Percentiles rank a stretch among this genome's conserved stretches.
These are phyloP conservation scores for Leptopilina drosophilae DNA, from an alignment of 2,888 invertebrate genomes.

Conservation along the genomic window DNA sequence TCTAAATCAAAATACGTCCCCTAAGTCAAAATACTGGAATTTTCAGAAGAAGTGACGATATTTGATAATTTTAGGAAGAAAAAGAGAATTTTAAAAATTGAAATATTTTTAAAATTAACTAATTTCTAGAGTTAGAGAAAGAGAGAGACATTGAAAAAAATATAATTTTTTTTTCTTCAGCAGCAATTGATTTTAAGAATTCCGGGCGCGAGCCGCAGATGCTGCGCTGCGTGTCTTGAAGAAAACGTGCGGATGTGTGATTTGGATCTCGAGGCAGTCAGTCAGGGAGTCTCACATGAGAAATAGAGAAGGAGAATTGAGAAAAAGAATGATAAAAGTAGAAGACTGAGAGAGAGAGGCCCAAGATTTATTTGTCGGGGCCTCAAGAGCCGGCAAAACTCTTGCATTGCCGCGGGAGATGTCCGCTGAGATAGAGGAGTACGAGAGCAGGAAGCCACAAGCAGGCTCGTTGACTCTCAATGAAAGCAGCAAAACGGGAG, in stretches of 20 bases:
- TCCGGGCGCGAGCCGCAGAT: conserved; percentile 57
- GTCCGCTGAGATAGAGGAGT: conserved; percentile 70
- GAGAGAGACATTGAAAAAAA: neutral
- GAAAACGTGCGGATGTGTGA: conserved; percentile 63
- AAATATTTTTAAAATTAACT: too few species aligned
- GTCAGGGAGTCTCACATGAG: conserved; percentile 53
- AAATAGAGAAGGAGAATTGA: neutral
- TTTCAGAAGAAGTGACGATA: too few species aligned
- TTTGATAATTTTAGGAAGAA: too few species aligned
- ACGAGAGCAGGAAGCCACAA: conserved; percentile 70
- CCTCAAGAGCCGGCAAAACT: conserved; percentile 57
- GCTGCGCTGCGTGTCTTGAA: conserved; percentile 47
- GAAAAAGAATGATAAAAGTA: neutral
- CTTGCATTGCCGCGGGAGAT: conserved; percentile 65
- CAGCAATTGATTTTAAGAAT: conserved; percentile 54
- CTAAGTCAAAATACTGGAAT: too few species aligned
- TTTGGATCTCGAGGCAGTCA: conserved; percentile 62
- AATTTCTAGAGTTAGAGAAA: too few species aligned
- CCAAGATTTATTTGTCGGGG: conserved; percentile 70
- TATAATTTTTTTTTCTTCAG: neutral
- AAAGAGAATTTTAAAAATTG: too few species aligned
- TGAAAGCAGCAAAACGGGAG: conserved; percentile 62
- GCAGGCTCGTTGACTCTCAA: conserved; percentile 73
- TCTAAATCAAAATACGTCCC: too few species aligned
- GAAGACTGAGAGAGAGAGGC: conserved; percentile 45